Evolutionary conservation across 2,113 vertebrate species (phyloP), one percentile per base, ranked within the genome.

Genomic region (Tamias sibiricus): DNA sequence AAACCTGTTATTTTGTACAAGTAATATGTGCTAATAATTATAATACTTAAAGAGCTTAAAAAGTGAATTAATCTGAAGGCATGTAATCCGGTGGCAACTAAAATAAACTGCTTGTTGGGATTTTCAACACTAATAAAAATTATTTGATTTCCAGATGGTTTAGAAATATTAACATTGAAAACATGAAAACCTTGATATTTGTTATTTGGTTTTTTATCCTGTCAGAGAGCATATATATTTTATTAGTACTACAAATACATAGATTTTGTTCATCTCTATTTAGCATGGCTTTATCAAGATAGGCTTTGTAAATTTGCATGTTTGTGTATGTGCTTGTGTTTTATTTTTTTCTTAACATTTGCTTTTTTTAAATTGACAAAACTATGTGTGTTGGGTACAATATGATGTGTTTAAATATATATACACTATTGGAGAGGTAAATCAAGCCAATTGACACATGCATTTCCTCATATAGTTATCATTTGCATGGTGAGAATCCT

Each of bases 91-190:
- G 0, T 47, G 20, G 19, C 20, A 87, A 49, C 24, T 87, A 54
- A 59, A 40, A 44, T 40, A 69, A 94, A 93, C 13, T 82, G 11
- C 11, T 40, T 40, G 7, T 3, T 93, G 54, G 37, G 4, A 6
- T 93, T 93, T 80, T 84, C 47, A 71, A 80, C 22, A n/a, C 22
- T 66, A 64, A 68, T n/a, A 95, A 72, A 69, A 91, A 40, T 66
- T 11, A 83, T 42, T 49, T 80, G 32, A 40, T 86, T 77, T 94
- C 54, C 66, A 91, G 17, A 30, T 82, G 13, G 32, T 83, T 95
- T 89, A 49, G 69, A 91, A 37, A 49, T 37, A 26, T 54, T 76
- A 81, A 72, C 22, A 91, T 47, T 86, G 13, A 82, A 85, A 90
- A 85, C 20, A 40, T 71, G 1, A 42, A 49, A 84, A 86, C 16